These are phyloP conservation scores for Magallana angulata DNA, from an alignment of 1,140 invertebrate species.

Conservation along the genomic window DNA sequence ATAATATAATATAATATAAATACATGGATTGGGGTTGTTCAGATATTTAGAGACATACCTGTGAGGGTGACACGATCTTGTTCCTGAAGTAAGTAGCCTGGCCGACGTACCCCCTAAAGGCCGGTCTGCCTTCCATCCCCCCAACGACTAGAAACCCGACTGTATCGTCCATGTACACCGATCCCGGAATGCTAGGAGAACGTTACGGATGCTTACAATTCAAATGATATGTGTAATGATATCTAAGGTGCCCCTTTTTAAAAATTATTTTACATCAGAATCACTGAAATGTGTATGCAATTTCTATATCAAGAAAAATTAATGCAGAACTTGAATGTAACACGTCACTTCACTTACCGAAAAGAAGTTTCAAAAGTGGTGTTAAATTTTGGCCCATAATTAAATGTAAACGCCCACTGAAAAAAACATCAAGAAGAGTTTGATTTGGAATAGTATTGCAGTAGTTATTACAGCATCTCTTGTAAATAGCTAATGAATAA, in stretches of 20 bases:
- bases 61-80: conserved; percentile 40
- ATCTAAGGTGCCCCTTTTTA: too few relatives aligned
- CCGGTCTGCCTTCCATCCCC: conserved; percentile 60
- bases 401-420: conserved; percentile 56
- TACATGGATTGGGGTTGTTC: too few relatives aligned
- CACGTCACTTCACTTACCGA: conserved; percentile 37
- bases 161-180: conserved; percentile 64
- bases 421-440: background rate
- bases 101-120: conserved; percentile 71
- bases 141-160: conserved; percentile 64
- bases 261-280: background rate
- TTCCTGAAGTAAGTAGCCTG: conserved; percentile 62
- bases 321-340: too few relatives aligned
- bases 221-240: background rate
- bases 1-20: too few relatives aligned
- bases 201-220: background rate
- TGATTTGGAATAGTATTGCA: background rate
- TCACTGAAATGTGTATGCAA: background rate
- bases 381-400: conserved; percentile 50
- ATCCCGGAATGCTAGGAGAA: conserved; percentile 41
- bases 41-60: conserved; percentile 50
- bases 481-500: background rate
- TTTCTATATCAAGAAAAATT: background rate
- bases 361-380: conserved; percentile 44
- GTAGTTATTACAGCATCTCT: background rate